Evolutionary conservation across 1,140 invertebrate genomes (phyloP), one percentile per base, ranked within the genome.

Genomic region (Brachionus rubens): DNA sequence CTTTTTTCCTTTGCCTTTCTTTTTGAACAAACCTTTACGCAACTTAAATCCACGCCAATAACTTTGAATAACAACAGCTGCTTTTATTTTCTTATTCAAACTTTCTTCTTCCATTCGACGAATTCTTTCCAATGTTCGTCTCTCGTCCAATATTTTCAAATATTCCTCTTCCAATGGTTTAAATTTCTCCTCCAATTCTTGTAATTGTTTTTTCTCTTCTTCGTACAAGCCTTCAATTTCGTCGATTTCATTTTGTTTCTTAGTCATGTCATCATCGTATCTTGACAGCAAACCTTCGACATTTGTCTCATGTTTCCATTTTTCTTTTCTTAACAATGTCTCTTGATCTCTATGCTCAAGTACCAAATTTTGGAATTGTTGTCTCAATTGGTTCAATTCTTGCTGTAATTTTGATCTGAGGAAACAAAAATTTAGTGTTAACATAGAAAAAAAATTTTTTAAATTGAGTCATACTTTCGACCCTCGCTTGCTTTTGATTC

Each of bases 1-100:
- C 16, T 76, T 76, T 40, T 76, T 76, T 28, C 50, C 50, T 59
- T 76, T 76, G n/a, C 52, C 52, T 43, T 76, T 76, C 21, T 76
- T 76, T 48, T 76, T 76, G 21, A 76, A 76, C 30, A 76, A 41
- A 3, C 72, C 72, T 48, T 56, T 76, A 10, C 72, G 21, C 6
- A 72, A 28, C 41, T 76, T 76, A 28, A 76, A 76, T 43, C 72
- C 48, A 16, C 72, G 48, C 48, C 48, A 54, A 46, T 59, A 76
- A 16, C 72, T 76, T 76, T 76, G 72, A 12, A 76, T 76, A 19
- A 56, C 36, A 16, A 76, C 21, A 10, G 72, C 72, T 43, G 72
- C 72, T 16, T 54, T 59, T 5, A 76, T 41, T 46, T 59, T 54
- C 36, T 76, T 59, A 14, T 76, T 59, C 50, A 76, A 56, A 14